Evolutionary conservation across 1,140 invertebrate genomes (phyloP), one percentile per base, ranked within the genome.

Genomic region (Asbolus verrucosus): DNA sequence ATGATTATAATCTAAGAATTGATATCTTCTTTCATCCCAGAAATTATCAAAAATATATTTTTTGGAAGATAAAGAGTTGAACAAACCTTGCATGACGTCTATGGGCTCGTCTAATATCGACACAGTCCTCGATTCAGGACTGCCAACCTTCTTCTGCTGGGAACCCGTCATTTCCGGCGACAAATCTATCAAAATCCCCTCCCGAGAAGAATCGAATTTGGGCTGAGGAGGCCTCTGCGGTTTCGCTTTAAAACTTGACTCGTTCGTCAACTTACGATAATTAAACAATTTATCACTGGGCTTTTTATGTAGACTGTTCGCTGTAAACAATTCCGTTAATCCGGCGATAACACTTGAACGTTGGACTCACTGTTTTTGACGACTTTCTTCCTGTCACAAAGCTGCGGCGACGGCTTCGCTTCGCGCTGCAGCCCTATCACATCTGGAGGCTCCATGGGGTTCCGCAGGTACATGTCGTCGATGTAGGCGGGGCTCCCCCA

Each of bases 401-500:
- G 73, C 83, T 71, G 38, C 79, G 73, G 78, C 85, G 77, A 38
- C 82, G 79, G 67, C 84, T 79, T 73, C 81, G 86, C 78, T 61
- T 75, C 8, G 67, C 31, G 24, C 73, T 76, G 63, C 67, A 78
- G 16, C 0, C 90, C 88, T 14, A 90, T 82, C 0, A 92, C 76
- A 81, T 94, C 92, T 0, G 91, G 91, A 1, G 93, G 91, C 71
- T 92, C 89, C 90, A 94, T 92, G 0, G 93, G 93, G 82, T 94
- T 94, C 27, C 88, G 84, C 30, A 94, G 80, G 80, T 94, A 94
- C 66, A 94, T 88, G 80, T 90, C 91, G 82, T 92, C 94, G 73
- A 95, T 94, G 54, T 83, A 85, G n/a, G 85, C 85, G 0, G 93
- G 93, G 79, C 90, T 92, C 0, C 95, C 95, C 94, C 95, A 97